Evolutionary conservation across 1,140 invertebrate genomes (phyloP), one percentile per base, ranked within the genome.

Genomic region (Fopius arisanus): DNA sequence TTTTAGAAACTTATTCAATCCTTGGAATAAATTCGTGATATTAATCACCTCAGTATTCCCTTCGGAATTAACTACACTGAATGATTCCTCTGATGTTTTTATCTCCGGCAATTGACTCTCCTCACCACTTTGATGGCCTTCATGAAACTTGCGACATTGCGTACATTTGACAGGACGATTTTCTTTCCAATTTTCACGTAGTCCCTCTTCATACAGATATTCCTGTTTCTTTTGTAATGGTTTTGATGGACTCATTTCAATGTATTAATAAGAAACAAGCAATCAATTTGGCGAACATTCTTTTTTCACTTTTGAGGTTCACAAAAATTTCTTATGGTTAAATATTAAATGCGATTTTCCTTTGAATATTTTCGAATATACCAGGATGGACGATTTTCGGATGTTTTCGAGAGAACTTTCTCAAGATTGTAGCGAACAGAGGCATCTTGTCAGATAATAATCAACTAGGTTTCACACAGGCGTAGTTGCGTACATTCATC

Each of bases 171-270:
- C 21, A 19, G 5, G 4, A 26, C 7, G 23, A 59, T 28, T 23
- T 23, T n/a, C 19, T 28, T 59, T 26, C 54, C 54, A 59, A 59
- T 59, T 59, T 23, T 1, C 19, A 14, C 7, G 5, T 12, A 59
- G 26, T 59, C 23, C 6, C 10, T 59, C 54, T 26, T 4, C 9
- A 12, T 26, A 23, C 19, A 6, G 7, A 59, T 28, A 10, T 26
- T 21, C 21, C 23, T 4, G 6, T 59, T 59, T 26, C 3, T 12
- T 21, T 59, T 26, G 21, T 28, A 23, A 14, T 26, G 7, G 6
- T 26, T 59, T 59, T 59, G 21, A 6, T 26, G 19, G 54, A 59
- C 54, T 59, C 54, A 59, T 59, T 59, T 59, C 54, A 59, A 59
- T 19, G 6, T 26, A 26, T 59, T 6, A 59, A 19, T 28, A 10